Evolutionary conservation across 2,797 vertebrate genomes (phyloP).

Genomic region (Strix occidentalis): DNA sequence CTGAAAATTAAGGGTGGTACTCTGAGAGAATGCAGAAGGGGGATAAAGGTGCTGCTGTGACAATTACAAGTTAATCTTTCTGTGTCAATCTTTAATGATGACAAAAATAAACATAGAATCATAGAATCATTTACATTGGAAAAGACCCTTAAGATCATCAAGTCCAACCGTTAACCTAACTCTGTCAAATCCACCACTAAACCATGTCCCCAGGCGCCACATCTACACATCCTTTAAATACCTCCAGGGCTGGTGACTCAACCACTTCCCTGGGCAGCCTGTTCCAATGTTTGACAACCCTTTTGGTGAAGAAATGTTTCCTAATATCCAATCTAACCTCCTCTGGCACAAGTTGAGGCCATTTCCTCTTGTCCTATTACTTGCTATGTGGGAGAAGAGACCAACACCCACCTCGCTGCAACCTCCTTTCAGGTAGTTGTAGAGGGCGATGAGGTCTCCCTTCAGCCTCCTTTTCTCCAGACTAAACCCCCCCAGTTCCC

Average conservation of each 20-base stretch:
- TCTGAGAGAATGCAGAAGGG: neutral
- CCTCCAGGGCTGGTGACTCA: neutral
- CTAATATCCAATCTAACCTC: neutral
- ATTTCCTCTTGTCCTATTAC: neutral
- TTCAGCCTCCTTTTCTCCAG: too few species aligned
- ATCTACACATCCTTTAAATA: neutral
- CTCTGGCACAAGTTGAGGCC: neutral
- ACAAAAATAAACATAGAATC: neutral
- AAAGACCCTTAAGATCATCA: neutral
- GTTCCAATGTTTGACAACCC: neutral
- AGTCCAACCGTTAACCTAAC: neutral
- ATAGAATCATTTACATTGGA: neutral
- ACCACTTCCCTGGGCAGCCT: neutral
- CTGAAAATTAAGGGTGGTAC: neutral
- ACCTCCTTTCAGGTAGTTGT: neutral
- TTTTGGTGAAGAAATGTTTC: neutral
- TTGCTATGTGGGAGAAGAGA: neutral
- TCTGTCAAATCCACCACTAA: neutral
- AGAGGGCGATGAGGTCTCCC: too few species aligned
- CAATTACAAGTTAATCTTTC: neutral
- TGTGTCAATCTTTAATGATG: neutral
- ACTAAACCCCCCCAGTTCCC: too few species aligned
- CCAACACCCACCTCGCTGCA: rapidly evolving
- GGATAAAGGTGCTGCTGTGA: neutral
- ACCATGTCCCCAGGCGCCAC: neutral